phyloP scores from a whole-genome alignment of 2,113 vertebrate species.

The Larimichthys crocea region DNA sequence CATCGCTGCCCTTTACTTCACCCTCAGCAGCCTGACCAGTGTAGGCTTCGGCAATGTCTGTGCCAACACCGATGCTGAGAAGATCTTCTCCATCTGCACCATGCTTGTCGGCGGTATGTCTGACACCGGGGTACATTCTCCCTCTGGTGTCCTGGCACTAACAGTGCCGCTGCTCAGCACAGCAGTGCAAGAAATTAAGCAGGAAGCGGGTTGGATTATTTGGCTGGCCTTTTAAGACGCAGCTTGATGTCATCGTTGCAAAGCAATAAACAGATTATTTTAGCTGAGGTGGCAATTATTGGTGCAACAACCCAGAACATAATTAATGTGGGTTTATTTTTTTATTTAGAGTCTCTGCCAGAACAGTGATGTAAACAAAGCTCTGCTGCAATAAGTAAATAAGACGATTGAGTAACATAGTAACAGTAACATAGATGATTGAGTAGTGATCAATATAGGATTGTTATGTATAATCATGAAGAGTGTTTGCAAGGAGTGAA shows the following conservation, averaged over 20 bases:
- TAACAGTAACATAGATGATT: background rate
- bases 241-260: conserved; percentile 46
- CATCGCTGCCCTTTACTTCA: conserved; percentile 97
- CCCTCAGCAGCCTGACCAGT: conserved; percentile 97
- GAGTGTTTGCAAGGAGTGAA: conserved; percentile 1
- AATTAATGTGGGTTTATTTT: conserved; percentile 7
- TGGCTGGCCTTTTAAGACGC: conserved; percentile 50
- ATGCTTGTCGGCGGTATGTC: conserved; percentile 95
- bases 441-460: background rate
- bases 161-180: conserved; percentile 23
- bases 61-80: conserved; percentile 95
- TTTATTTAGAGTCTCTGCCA: conserved; percentile 3
- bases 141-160: conserved; percentile 41
- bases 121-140: conserved; percentile 37
- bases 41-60: conserved; percentile 98
- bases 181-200: conserved; percentile 32
- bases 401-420: background rate
- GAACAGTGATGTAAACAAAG: conserved; percentile 8
- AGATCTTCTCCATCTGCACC: conserved; percentile 98
- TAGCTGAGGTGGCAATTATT: conserved; percentile 47
- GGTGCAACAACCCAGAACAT: conserved; percentile 16
- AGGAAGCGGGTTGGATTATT: conserved; percentile 46
- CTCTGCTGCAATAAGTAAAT: conserved; percentile 1
- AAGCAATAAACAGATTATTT: conserved; percentile 53
- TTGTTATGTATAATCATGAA: background rate